A percentile compares a stretch with the other conserved stretches of the same genome.
phyloP scores from a whole-genome alignment of 1,140 invertebrate genomes.

The Pseudomyrmex cubaensis region DNA sequence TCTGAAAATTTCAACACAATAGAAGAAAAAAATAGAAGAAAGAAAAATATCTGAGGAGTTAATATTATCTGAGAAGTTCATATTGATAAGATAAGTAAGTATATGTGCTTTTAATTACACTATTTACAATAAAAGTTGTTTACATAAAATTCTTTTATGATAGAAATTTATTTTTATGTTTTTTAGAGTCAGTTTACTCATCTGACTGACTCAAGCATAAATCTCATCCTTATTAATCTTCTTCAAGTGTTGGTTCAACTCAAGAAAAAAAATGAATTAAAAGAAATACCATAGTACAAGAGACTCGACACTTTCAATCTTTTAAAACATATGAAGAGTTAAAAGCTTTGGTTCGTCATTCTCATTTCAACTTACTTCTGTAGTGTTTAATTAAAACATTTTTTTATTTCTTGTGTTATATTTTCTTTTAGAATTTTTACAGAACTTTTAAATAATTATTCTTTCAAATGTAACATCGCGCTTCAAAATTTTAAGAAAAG shows the following conservation, averaged over 20 bases:
- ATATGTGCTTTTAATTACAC: no score
- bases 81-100: no score
- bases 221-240: neutral
- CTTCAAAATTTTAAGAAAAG: neutral
- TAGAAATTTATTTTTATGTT: neutral
- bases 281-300: neutral
- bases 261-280: neutral
- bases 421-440: neutral
- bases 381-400: neutral
- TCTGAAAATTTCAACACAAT: no score
- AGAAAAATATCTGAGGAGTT: no score
- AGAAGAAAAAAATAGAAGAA: no score
- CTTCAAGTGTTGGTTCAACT: neutral
- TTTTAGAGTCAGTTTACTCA: neutral
- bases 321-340: conserved; percentile 1
- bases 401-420: neutral
- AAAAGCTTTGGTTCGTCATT: conserved; percentile 5
- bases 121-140: no score
- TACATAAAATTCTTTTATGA: neutral
- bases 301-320: neutral
- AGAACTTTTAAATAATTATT: neutral
- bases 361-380: neutral
- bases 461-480: neutral
- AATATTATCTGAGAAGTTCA: no score
- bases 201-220: neutral